Base-by-base conservation (phyloP, 2,888 invertebrate genomes). In the Drosophila hamatofila region DNA sequence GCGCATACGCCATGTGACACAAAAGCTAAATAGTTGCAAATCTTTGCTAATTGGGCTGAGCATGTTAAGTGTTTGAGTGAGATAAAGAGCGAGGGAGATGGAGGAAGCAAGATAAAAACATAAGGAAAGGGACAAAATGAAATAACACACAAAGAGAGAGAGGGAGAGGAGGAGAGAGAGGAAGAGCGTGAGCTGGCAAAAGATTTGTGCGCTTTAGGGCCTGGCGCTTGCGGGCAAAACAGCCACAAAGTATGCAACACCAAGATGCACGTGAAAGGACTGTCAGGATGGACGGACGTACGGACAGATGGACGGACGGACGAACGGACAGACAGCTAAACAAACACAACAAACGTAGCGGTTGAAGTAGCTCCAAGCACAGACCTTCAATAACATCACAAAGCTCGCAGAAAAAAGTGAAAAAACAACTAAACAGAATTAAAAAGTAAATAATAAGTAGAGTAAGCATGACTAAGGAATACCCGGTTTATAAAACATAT, bases 1-100 rank as follows among this genome's bases (percentile, higher is more conserved):
- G 55, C 59, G 79, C 60, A 83, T 83, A 68, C 81, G 81, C 49
- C 71, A 48, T 71, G 66, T 71, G 59, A 49, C 44, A 58, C 78
- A 64, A 18, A n/a, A 25, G 51, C 49, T 49, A 55, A 35, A 37
- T 16, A 35, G 35, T 35, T 25, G 46, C 25, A 33, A 33, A 42
- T 33, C 56, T 23, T 25, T 27, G 9, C 44, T 58, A 58, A 57
- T 46, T 35, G 33, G 35, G 44, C 18, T n/a, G 14, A 16, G 49
- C 49, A 27, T 18, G 56, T n/a, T 7, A 59, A 59, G 21, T 59
- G 30, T 9, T 16, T 16, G 9, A 16, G 8, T 14, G 27, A 16
- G 30, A 30, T 30, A 9, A 30, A 30, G 30, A 8, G 30, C 30
- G 2, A 9, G 9, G 1, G 9, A 1, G 30, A 8, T 8, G 30